Percentiles rank a stretch among this genome's conserved stretches.
Conservation (phyloP, 1,140 invertebrate species). For the Drosophila pallidifrons region DNA sequence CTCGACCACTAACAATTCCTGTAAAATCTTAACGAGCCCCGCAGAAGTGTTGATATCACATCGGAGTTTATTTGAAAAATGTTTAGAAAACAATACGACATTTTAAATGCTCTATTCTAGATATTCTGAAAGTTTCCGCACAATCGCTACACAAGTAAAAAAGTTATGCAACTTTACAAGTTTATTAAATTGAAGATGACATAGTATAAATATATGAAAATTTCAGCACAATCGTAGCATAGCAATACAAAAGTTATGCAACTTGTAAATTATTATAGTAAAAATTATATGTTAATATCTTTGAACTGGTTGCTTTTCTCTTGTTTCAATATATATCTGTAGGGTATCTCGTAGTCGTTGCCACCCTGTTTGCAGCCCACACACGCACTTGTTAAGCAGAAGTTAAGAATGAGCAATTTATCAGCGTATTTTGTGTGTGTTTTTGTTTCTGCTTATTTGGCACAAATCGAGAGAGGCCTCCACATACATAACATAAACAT, state of each 20-base stretch:
- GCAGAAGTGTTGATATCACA: no score
- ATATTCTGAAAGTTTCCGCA: neutral
- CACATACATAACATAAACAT: slow-evolving; percentile 33
- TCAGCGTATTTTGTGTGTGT: neutral
- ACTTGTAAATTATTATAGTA: no score
- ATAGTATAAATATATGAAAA: neutral
- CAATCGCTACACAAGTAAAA: neutral
- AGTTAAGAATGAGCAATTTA: slow-evolving; percentile 6
- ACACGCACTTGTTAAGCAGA: neutral
- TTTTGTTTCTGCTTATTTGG: slow-evolving; percentile 9
- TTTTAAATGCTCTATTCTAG: no score
- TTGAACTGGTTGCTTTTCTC: no score
- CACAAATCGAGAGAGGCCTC: slow-evolving; percentile 19
- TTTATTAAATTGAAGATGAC: no score
- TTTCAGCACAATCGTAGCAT: neutral
- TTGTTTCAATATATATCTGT: no score
- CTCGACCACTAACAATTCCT: no score
- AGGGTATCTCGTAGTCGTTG: neutral
- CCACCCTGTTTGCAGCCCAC: neutral
- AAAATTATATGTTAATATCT: no score
- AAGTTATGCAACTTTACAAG: neutral
- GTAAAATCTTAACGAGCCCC: no score
- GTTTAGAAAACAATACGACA: no score
- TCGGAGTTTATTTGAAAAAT: no score
- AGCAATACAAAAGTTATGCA: neutral